Evolutionary conservation across 1,140 invertebrate species (phyloP).

Genomic region (Thrips palmi): DNA sequence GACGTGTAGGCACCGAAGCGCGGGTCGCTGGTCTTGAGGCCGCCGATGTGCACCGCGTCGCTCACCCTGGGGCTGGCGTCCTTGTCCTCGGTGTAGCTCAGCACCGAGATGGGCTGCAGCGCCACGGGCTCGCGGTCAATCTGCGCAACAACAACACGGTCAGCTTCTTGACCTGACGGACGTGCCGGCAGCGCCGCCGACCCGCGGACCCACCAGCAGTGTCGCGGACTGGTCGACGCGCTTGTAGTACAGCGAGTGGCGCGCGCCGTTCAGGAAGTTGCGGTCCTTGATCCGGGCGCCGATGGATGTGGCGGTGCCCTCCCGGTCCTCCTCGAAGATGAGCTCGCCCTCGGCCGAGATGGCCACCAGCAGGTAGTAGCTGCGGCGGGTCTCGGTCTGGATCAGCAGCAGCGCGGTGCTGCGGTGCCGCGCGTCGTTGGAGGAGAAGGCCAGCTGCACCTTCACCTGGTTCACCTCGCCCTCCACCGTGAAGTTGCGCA

Average conservation of each 20-base stretch:
- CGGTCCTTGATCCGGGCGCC: conserved; percentile 50
- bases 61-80: conserved; percentile 37
- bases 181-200: background rate
- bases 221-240: conserved; percentile 48
- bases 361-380: conserved; percentile 64
- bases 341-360: conserved; percentile 62
- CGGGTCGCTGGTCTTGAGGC: conserved; percentile 61
- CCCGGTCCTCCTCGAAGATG: conserved; percentile 67
- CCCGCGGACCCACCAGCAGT: conserved; percentile 29
- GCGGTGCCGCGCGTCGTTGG: conserved; percentile 48
- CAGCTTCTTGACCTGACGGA: conserved; percentile 5
- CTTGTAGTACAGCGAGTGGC: conserved; percentile 72
- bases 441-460: conserved; percentile 65
- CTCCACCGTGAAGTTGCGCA: conserved; percentile 50
- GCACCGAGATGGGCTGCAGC: conserved; percentile 40
- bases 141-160: conserved; percentile 19
- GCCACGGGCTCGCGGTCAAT: conserved; percentile 57
- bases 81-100: conserved; percentile 35
- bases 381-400: conserved; percentile 63
- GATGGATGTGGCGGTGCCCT: conserved; percentile 38
- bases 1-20: conserved; percentile 61
- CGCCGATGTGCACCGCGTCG: conserved; percentile 71
- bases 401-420: conserved; percentile 56
- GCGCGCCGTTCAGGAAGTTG: conserved; percentile 61
- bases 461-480: conserved; percentile 53